Evolutionary conservation across 2,797 vertebrate genomes (phyloP).

Genomic region (Pseudotriccus pelzelni): DNA sequence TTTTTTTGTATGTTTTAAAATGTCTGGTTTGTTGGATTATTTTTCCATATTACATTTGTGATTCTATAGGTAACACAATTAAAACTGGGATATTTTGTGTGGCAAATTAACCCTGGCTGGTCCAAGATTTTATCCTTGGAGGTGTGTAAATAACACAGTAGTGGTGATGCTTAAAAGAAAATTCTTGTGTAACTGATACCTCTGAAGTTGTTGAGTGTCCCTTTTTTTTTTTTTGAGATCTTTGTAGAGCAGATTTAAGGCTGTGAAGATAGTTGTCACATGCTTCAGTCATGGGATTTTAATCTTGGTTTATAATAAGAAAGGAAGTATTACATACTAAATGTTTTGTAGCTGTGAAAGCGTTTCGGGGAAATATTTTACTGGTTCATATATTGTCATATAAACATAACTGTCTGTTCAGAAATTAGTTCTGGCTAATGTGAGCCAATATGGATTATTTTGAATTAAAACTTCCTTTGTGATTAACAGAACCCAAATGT

Average conservation of each 20-base stretch:
- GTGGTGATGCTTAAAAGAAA: conserved; percentile 48
- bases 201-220: neutral
- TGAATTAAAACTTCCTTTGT: conserved; percentile 8
- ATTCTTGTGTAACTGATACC: conserved; percentile 67
- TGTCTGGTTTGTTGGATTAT: conserved; percentile 16
- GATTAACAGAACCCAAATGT: conserved; percentile 2
- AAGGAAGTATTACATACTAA: neutral
- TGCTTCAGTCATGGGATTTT: neutral
- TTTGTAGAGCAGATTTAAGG: neutral
- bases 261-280: neutral
- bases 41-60: conserved; percentile 56
- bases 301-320: neutral
- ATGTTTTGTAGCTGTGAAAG: neutral
- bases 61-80: conserved; percentile 63
- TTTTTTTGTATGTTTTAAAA: conserved; percentile 41
- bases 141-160: conserved; percentile 42
- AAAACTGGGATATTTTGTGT: conserved; percentile 48
- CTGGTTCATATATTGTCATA: neutral
- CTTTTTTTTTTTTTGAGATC: neutral
- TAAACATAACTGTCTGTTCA: neutral
- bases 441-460: neutral
- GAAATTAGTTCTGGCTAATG: neutral
- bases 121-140: conserved; percentile 54
- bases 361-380: neutral
- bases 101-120: conserved; percentile 53